These are phyloP conservation scores for Macrosteles quadrilineatus DNA, from an alignment of 1,140 invertebrate genomes.

Conservation along the genomic window DNA sequence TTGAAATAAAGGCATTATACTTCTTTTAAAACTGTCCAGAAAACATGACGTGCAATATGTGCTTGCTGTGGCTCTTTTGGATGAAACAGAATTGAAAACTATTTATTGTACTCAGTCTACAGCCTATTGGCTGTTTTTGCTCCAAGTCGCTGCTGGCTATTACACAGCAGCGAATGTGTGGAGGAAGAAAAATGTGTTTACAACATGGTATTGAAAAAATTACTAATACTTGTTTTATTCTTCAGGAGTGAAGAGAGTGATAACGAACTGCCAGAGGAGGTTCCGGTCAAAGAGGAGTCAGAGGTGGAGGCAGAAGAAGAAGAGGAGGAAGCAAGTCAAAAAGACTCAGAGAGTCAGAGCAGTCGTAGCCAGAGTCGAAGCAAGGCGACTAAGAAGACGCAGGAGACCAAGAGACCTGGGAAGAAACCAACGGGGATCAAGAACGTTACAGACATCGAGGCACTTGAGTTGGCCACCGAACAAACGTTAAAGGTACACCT, in stretches of 20 bases:
- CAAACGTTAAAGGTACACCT: constrained; percentile 76
- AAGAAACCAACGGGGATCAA: constrained; percentile 50
- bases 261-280: constrained; percentile 5
- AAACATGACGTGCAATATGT: too few relatives aligned
- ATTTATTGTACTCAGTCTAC: too few relatives aligned
- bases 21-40: too few relatives aligned
- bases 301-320: constrained; percentile 36
- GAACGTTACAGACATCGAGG: constrained; percentile 68
- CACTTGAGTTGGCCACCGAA: constrained; percentile 73
- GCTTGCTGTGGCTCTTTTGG: too few relatives aligned
- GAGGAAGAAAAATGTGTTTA: not conserved
- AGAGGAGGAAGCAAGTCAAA: constrained; percentile 33
- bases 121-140: too few relatives aligned
- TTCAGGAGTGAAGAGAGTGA: constrained; percentile 27
- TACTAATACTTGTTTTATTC: not conserved
- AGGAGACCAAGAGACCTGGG: constrained; percentile 48
- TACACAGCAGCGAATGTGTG: too few relatives aligned
- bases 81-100: too few relatives aligned
- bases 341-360: constrained; percentile 32
- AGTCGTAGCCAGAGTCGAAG: constrained; percentile 43
- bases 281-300: constrained; percentile 6
- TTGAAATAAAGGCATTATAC: not conserved
- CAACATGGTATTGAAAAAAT: not conserved
- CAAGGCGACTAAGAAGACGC: constrained; percentile 48
- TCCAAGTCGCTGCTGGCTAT: too few relatives aligned